Conservation (phyloP, 2,888 invertebrate species). For the Morpho deidamia region DNA sequence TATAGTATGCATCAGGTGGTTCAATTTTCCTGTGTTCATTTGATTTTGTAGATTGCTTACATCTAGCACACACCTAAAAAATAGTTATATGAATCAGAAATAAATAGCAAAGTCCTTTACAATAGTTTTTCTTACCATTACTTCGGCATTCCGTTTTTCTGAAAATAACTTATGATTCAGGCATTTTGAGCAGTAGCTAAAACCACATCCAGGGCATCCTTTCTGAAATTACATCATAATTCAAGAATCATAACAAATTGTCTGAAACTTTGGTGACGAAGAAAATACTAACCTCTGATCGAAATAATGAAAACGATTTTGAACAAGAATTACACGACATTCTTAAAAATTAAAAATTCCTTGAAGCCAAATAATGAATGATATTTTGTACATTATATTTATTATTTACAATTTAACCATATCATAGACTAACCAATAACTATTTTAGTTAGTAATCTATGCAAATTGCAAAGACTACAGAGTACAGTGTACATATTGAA, state of each 20-base stretch:
- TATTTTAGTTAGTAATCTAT: too few relatives aligned
- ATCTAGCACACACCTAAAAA: conserved; percentile 60
- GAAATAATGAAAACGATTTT: conserved; percentile 83
- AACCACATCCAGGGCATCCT: conserved; percentile 90
- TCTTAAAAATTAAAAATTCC: conserved; percentile 6
- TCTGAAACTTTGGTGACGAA: not conserved
- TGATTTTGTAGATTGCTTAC: conserved; percentile 36
- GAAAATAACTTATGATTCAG: conserved; percentile 84
- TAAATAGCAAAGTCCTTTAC: conserved; percentile 31
- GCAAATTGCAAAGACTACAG: too few relatives aligned
- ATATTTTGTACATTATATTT: too few relatives aligned
- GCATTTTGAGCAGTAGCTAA: conserved; percentile 90
- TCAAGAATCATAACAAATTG: not conserved
- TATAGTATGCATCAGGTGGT: conserved; percentile 78
- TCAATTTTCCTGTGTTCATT: conserved; percentile 31
- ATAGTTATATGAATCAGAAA: not conserved
- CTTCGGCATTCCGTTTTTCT: conserved; percentile 79
- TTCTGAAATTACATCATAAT: conserved; percentile 72
- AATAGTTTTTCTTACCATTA: conserved; percentile 79
- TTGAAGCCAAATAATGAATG: too few relatives aligned
- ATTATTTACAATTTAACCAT: too few relatives aligned
- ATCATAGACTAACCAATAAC: too few relatives aligned
- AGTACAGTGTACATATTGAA: too few relatives aligned
- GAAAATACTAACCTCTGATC: conserved; percentile 81
- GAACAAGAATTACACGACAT: conserved; percentile 88